Evolutionary conservation across 92 coral and sea anemone species (phyloP).

Genomic region (Zoanthus sociatus): DNA sequence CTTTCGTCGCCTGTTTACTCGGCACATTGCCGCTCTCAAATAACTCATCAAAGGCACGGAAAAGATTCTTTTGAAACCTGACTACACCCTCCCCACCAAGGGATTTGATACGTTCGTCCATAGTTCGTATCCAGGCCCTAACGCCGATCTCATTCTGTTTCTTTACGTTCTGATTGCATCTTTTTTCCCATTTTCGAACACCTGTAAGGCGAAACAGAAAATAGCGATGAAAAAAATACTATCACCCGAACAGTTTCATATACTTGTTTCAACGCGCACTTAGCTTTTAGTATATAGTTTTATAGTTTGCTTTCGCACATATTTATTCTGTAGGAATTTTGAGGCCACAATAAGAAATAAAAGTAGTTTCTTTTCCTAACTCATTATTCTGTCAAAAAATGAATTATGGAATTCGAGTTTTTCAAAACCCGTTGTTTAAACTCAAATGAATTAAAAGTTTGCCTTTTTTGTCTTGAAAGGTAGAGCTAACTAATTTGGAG

Average conservation of each 20-base stretch:
- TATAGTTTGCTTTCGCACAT: no score
- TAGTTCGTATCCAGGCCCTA: constrained; percentile 92
- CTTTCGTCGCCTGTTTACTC: constrained; percentile 72
- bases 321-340: no score
- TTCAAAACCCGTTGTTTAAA: not conserved
- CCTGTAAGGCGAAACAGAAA: constrained; percentile 55
- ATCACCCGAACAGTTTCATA: not conserved
- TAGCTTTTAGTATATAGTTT: no score
- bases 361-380: no score
- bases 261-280: no score
- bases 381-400: no score
- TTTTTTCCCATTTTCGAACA: constrained; percentile 88
- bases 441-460: not conserved
- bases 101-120: constrained; percentile 91
- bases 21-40: constrained; percentile 86
- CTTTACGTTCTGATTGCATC: constrained; percentile 71
- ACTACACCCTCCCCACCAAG: constrained; percentile 97
- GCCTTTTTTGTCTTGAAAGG: not conserved
- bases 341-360: no score
- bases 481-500: not conserved
- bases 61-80: constrained; percentile 88
- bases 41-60: constrained; percentile 96
- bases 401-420: no score
- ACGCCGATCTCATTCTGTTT: constrained; percentile 88
- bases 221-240: not conserved